A percentile compares a stretch with the other conserved stretches of the same genome.
These are phyloP conservation scores for Bradypodion pumilum DNA, from an alignment of 2,797 vertebrate species.

Conservation along the genomic window DNA sequence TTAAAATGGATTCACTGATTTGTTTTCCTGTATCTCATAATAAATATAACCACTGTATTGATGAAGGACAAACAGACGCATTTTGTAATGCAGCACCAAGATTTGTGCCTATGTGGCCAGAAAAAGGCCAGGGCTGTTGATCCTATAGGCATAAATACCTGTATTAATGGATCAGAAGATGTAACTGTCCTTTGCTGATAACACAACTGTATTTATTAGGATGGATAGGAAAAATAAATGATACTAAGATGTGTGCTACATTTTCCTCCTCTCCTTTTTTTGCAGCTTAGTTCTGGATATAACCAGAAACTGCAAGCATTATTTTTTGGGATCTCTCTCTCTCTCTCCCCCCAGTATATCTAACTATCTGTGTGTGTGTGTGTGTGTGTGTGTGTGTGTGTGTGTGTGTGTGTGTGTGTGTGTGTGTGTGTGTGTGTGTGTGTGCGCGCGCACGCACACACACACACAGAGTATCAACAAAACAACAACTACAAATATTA, in stretches of 20 bases:
- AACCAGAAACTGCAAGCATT: no score
- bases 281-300: no score
- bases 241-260: neutral
- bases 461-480: no score
- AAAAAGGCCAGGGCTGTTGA: neutral
- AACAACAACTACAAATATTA: no score
- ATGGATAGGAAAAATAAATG: neutral
- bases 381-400: no score
- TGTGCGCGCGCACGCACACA: no score
- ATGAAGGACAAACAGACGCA: neutral
- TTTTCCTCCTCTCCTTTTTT: neutral
- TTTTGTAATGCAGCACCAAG: neutral
- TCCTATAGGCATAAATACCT: neutral
- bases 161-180: neutral
- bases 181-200: neutral
- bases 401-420: no score
- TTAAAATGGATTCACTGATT: neutral
- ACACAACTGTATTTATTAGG: neutral
- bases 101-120: neutral
- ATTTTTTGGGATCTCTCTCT: no score
- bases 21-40: neutral
- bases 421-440: no score
- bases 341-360: no score
- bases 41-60: neutral
- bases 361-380: no score